Base-by-base conservation (phyloP, 2,797 vertebrate genomes). In the Antennarius maculatus region DNA sequence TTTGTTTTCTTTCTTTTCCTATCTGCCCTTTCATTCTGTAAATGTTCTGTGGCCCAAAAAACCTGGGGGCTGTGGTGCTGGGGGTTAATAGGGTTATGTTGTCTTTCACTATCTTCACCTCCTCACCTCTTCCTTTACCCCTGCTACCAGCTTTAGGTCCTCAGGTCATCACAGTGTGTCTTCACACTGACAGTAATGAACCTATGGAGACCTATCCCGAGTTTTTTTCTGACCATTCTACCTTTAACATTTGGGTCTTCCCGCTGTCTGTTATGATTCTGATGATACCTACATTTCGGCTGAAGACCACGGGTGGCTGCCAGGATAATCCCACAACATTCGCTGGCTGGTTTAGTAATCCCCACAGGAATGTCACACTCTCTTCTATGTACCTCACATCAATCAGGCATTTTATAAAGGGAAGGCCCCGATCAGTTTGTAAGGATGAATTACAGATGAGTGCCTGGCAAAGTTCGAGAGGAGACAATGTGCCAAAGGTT, bases 321-420 rank as follows among this genome's bases (percentile, higher is more conserved):
- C 37, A 27, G 61, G 74, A 82, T 90, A 89, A 89, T 88, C 90
- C 84, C 53, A 23, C 77, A 85, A 71, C 77, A 81, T 65, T 52
- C 43, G 78, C 75, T 72, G 58, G 59, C 54, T 69, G 64, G 51
- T 80, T 66, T 61, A 50, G 65, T 90, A 89, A 91, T 91, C 87
- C 82, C 47, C 54, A 64, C 18, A 72, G 65, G 90, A 92, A 91
- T 91, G 87, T 87, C 81, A 76, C 86, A 87, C 83, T 73, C 59
- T 74, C 46, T 74, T 53, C 42, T 61, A 48, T 31, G 55, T 72
- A 62, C 74, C 66, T 58, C 34, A 14, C 58, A 65, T 69, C 65
- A 76, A 61, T 72, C 54, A 61, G 34, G 42, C 55, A 34, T 72
- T 72, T 67, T 62, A 45, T 18, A 64, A 56, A 71, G 31, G 29